phyloP scores from a whole-genome alignment of 1,140 invertebrate species.

The Solenopsis invicta region DNA sequence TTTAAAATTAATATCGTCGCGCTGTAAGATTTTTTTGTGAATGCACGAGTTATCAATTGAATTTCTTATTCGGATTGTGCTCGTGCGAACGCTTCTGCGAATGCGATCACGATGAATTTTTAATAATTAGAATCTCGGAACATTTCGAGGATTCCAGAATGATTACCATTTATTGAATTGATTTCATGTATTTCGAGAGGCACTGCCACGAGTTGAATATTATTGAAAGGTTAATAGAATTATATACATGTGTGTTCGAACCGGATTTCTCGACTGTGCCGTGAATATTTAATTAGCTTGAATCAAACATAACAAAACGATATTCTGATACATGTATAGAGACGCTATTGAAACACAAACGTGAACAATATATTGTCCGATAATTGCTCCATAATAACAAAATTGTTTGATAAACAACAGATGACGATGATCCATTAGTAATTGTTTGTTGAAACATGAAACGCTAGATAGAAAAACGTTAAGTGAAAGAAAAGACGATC shows the following conservation, averaged over 20 bases:
- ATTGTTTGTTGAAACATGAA: background rate
- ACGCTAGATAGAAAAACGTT: slow-evolving; percentile 7
- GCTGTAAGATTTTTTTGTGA: background rate
- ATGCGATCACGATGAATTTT: background rate
- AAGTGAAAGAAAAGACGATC: slow-evolving; percentile 1
- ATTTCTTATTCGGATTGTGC: background rate
- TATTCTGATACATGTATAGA: background rate
- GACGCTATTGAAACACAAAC: background rate
- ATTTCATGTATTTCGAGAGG: background rate
- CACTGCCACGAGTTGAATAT: background rate
- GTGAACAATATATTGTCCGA: background rate
- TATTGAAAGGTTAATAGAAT: slow-evolving; percentile 26
- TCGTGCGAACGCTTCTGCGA: slow-evolving; percentile 9
- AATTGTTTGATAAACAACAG: background rate
- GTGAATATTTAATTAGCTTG: slow-evolving; percentile 22
- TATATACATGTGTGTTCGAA: slow-evolving; percentile 6
- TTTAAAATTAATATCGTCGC: background rate
- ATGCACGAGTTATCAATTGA: background rate
- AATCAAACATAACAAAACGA: slow-evolving; percentile 4
- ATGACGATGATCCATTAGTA: background rate
- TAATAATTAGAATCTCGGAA: background rate
- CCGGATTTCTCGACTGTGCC: background rate
- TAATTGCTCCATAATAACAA: background rate
- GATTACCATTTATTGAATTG: background rate
- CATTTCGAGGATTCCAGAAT: background rate